Evolutionary conservation across 2,888 invertebrate species (phyloP).

Genomic region (Stenolophus ochropezus): DNA sequence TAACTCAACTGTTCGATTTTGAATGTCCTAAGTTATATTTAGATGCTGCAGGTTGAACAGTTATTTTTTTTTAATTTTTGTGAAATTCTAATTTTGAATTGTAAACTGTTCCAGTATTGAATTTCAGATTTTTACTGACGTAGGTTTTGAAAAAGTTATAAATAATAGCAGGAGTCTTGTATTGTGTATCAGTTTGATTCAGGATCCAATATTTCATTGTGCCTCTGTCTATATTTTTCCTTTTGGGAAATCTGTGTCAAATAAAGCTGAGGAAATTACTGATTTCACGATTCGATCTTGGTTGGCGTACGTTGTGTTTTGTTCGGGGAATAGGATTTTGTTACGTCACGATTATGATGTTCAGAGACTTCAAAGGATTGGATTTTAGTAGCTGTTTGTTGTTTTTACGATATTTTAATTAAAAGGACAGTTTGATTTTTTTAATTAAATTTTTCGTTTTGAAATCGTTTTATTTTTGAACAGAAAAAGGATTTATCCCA

Average conservation of each 20-base stretch:
- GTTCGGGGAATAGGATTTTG: constrained; percentile 29
- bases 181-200: background rate
- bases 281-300: background rate
- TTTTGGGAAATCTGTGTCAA: constrained; percentile 31
- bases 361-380: background rate
- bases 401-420: background rate
- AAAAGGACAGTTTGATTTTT: background rate
- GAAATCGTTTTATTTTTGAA: no score
- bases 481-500: background rate
- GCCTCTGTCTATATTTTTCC: background rate
- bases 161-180: background rate
- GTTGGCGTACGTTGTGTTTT: constrained; percentile 2
- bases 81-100: background rate
- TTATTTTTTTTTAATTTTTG: background rate
- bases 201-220: background rate
- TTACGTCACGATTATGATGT: background rate
- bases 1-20: no score
- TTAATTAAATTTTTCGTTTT: background rate
- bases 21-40: no score
- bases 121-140: background rate
- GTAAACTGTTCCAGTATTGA: background rate
- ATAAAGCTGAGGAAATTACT: constrained; percentile 48
- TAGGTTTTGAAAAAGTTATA: background rate
- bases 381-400: background rate
- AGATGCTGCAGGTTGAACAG: background rate